Conservation (phyloP, 92 coral and sea anemone genomes). For the Chrysogorgia sp. region DNA sequence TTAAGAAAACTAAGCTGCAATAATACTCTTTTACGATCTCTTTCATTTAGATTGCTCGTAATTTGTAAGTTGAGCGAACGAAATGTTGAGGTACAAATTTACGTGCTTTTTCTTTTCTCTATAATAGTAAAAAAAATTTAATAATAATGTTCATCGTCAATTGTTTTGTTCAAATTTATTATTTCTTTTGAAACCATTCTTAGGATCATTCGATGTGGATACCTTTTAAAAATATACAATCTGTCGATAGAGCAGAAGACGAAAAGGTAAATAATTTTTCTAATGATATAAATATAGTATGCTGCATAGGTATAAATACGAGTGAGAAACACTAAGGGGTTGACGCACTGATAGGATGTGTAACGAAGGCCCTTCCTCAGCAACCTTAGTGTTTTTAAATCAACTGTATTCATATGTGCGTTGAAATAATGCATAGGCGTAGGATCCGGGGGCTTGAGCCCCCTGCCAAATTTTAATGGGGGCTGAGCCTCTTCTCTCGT, state of each 20-base stretch:
- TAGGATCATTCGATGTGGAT: slow-evolving; percentile 98
- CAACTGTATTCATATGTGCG: no score
- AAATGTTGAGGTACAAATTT: slow-evolving; percentile 73
- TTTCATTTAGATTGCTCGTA: slow-evolving; percentile 69
- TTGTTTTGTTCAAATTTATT: background rate
- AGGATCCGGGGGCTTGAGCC: no score
- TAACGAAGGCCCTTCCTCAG: no score
- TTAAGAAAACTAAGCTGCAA: no score
- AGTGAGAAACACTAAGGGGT: no score
- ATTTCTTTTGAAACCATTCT: background rate
- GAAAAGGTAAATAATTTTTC: slow-evolving; percentile 65
- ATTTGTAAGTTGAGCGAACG: slow-evolving; percentile 77
- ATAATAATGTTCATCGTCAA: background rate
- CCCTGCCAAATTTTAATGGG: no score
- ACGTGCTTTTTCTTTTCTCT: slow-evolving; percentile 49
- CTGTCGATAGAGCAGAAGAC: slow-evolving; percentile 95
- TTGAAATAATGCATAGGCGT: no score
- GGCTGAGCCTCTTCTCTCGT: no score
- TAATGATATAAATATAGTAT: background rate
- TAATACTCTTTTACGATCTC: background rate
- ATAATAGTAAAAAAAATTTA: background rate
- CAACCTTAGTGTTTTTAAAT: no score
- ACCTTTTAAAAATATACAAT: slow-evolving; percentile 87
- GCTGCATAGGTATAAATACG: no score
- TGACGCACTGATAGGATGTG: no score